These are phyloP conservation scores for Barnardius zonarius DNA, from an alignment of 2,113 vertebrate genomes.

Conservation along the genomic window DNA sequence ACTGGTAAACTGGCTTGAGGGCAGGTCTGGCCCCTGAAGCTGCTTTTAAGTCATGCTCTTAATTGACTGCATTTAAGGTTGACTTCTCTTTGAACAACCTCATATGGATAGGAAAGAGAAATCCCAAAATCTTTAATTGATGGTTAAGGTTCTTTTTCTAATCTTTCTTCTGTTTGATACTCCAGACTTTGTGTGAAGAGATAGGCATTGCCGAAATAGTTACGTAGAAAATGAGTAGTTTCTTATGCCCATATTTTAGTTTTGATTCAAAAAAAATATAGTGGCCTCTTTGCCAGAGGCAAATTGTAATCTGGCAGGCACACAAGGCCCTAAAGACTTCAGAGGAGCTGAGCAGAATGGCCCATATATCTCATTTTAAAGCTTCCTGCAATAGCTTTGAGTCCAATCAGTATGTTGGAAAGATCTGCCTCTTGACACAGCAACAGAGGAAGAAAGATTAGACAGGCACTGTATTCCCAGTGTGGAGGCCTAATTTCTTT, in stretches of 20 bases:
- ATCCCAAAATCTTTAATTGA: neutral
- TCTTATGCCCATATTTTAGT: neutral
- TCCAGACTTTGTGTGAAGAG: neutral
- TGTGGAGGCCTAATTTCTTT: neutral
- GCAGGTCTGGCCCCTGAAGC: neutral
- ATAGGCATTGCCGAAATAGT: neutral
- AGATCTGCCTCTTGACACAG: slow-evolving; percentile 40
- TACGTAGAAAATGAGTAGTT: neutral
- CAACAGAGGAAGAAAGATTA: slow-evolving; percentile 39
- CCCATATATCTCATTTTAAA: slow-evolving; percentile 55
- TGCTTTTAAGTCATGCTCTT: slow-evolving; percentile 7
- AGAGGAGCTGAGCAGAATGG: slow-evolving; percentile 26
- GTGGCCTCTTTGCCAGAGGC: slow-evolving; percentile 45
- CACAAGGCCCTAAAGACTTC: slow-evolving; percentile 58
- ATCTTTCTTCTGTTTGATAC: neutral
- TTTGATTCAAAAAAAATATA: slow-evolving; percentile 27
- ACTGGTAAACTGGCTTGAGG: neutral
- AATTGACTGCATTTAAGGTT: slow-evolving; percentile 25
- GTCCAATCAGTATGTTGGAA: slow-evolving; percentile 2
- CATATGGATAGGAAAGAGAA: neutral
- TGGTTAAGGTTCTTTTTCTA: neutral
- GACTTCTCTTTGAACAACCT: neutral
- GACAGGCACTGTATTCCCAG: neutral
- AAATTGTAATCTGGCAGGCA: slow-evolving; percentile 62
- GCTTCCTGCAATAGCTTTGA: slow-evolving; percentile 35